Evolutionary conservation across 2,888 invertebrate species (phyloP), one percentile per base, ranked within the genome.

Genomic region (Protodeltote pygarga): DNA sequence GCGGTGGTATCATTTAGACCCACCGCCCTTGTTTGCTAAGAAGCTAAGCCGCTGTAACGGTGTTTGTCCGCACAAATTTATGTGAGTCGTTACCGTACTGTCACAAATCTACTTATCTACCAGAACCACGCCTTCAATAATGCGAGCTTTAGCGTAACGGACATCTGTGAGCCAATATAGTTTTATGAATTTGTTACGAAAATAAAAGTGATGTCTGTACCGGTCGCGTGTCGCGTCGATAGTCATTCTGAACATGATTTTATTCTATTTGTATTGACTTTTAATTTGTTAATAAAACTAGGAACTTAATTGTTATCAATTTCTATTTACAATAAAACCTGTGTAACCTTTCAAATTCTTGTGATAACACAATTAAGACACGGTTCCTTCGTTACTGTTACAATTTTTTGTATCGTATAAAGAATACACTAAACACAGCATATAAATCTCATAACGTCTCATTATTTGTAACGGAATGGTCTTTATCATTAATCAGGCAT

Each of bases 21-120:
- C 73, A 63, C 51, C 74, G 75, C 90, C 91, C 90, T 79, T 91
- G 83, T 92, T 90, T 89, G 83, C 76, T 39, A 74, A 79, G 85
- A 87, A 89, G 87, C 88, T 92, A 87, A 92, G 90, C 89, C 79
- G 79, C 75, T n/a, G 81, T 89, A 87, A 89, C 89, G 80, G 83
- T 90, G 88, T 91, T 90, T 90, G 84, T 80, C 65, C 75, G 75
- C 54, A 81, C 82, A 82, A 88, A 89, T 91, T 89, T 91, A 91
- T 89, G 89, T 84, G 73, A 68, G 77, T 85, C 83, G 82, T 84
- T 85, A 80, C 79, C 65, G 79, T 74, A 73, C 84, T 88, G 89
- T 85, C 87, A 84, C 89, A 90, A 92, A 92, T 90, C 91, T 88
- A 90, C 91, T 92, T 92, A 92, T 92, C 91, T 88, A 85, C 88